Evolutionary conservation across 1,140 invertebrate genomes (phyloP), one percentile per base, ranked within the genome.

Genomic region (Nymphalis io): DNA sequence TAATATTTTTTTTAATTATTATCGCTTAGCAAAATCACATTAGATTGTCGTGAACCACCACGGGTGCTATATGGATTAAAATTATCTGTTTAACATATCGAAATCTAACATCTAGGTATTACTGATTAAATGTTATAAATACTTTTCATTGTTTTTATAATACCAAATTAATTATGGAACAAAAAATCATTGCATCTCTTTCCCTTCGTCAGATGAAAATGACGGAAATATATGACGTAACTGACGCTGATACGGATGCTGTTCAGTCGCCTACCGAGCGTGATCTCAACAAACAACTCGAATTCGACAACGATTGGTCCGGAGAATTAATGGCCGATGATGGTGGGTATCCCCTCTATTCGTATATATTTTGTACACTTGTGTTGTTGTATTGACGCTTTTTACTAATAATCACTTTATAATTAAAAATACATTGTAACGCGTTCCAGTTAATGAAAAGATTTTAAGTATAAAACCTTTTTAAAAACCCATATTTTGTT

Each of bases 171-270:
- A 33, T 42, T n/a, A 42, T 42, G 15, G 13, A n/a, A 42, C 40
- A 42, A 42, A 16, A 48, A 48, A 16, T 8, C 46, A 16, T 0
- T 16, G n/a, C 11, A 4, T 48, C 15, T 51, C 5, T 55, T 10
- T 33, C 12, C 20, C 20, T 18, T 23, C 6, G 1, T 11, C 81
- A 94, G 93, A 94, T 96, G 55, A 96, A 96, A 88, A 94, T 98
- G 68, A 97, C 96, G 2, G 96, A 98, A 92, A 97, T 98, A 75
- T 97, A 96, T 82, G 96, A 97, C 83, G 95, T 97, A 79, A 95
- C 96, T 11, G 95, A 96, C 71, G 87, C 87, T 15, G 91, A 92
- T 63, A 86, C 87, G 40, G 90, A 90, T 40, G 83, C 82, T 16
- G 84, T 92, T 53, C 91, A 92, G 81, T 90, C 91, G 70, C 89